phyloP scores from a whole-genome alignment of 2,888 invertebrate genomes.

The Tyria jacobaeae region DNA sequence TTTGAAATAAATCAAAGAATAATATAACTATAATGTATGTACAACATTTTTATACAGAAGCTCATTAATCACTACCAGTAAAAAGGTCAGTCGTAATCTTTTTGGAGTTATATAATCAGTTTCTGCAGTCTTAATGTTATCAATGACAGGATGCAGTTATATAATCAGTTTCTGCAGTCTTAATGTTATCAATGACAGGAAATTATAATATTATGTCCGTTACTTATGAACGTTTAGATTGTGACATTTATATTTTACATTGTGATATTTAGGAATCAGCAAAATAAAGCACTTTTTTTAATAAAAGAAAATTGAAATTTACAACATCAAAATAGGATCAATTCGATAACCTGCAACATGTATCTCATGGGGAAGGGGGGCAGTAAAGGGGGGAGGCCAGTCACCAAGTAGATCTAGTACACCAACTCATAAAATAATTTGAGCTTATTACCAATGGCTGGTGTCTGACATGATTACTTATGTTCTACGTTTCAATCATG shows the following conservation, averaged over 20 bases:
- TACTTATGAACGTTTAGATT: slow-evolving; percentile 1
- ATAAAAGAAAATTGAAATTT: background rate
- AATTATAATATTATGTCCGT: slow-evolving; percentile 26
- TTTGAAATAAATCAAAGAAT: slow-evolving; percentile 11
- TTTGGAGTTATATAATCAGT: slow-evolving; percentile 36
- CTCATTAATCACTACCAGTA: slow-evolving; percentile 32
- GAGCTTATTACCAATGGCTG: too few species aligned
- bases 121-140: slow-evolving; percentile 10
- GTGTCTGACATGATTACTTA: too few species aligned
- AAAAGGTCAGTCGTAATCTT: slow-evolving; percentile 34
- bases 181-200: slow-evolving; percentile 38
- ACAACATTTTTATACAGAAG: slow-evolving; percentile 20
- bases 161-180: too few species aligned
- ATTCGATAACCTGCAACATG: background rate
- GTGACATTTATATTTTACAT: slow-evolving; percentile 1
- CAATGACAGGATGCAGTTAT: slow-evolving; percentile 47
- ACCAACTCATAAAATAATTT: too few species aligned
- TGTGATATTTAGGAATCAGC: background rate
- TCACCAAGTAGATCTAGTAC: too few species aligned
- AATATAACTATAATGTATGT: slow-evolving; percentile 21
- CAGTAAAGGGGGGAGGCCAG: too few species aligned
- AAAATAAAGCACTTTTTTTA: background rate
- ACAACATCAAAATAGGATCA: background rate
- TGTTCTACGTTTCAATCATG: too few species aligned
- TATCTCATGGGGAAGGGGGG: too few species aligned